These are phyloP conservation scores for Cheilosia grossa DNA, from an alignment of 2,888 invertebrate species.

Conservation along the genomic window DNA sequence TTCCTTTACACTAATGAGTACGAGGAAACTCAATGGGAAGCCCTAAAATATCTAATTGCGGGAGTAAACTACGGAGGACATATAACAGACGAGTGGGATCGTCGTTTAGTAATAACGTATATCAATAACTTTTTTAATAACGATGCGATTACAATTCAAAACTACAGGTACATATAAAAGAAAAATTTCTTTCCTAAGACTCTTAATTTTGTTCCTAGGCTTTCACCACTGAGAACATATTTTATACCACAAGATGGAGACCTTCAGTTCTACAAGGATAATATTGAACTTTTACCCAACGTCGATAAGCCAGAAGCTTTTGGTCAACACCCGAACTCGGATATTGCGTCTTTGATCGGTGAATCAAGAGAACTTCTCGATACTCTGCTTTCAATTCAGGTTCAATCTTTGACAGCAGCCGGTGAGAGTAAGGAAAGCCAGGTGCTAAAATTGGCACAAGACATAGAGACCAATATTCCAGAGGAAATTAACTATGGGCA, in stretches of 20 bases:
- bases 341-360: conserved; percentile 92
- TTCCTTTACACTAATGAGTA: conserved; percentile 94
- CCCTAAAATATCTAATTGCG: conserved; percentile 93
- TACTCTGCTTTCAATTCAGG: conserved; percentile 90
- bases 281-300: conserved; percentile 90
- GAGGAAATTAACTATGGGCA: conserved; percentile 89
- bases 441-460: conserved; percentile 87
- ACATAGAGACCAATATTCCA: conserved; percentile 90
- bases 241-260: conserved; percentile 93
- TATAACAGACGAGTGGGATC: conserved; percentile 90
- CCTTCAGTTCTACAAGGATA: conserved; percentile 91
- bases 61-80: conserved; percentile 95
- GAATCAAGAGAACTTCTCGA: conserved; percentile 90
- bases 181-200: neutral
- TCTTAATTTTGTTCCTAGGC: conserved; percentile 82
- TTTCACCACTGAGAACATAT: conserved; percentile 90
- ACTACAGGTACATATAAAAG: conserved; percentile 76
- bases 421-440: conserved; percentile 84
- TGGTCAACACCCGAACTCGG: conserved; percentile 95
- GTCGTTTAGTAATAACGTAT: conserved; percentile 91
- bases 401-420: conserved; percentile 85
- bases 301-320: conserved; percentile 94
- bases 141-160: conserved; percentile 75
- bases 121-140: conserved; percentile 93
- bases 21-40: conserved; percentile 95